Evolutionary conservation across 2,888 invertebrate species (phyloP), one percentile per base, ranked within the genome.

Genomic region (Octodonta nipae): DNA sequence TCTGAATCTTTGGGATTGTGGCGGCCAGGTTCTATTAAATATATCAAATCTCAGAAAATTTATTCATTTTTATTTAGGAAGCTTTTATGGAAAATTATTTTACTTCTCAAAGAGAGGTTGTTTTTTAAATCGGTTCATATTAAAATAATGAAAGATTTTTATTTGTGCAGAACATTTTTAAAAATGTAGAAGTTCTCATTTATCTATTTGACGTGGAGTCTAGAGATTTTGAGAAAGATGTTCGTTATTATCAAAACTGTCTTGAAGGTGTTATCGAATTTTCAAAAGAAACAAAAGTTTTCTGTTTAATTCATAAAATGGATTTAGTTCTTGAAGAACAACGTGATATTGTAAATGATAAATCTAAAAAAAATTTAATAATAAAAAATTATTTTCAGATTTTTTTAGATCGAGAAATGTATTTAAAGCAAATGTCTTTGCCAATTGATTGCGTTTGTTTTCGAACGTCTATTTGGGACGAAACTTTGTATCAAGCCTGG

Each of bases 11-110:
- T 98, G 98, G 98, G 98, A 98, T 57, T 98, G 98, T 54, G 98
- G 98, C 24, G 98, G 96, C n/a, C n/a, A n/a, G n/a, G n/a, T n/a
- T n/a, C n/a, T n/a, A n/a, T n/a, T n/a, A n/a, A n/a, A n/a, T n/a
- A n/a, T n/a, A n/a, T n/a, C n/a, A n/a, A n/a, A n/a, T n/a, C n/a
- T n/a, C n/a, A n/a, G n/a, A n/a, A n/a, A n/a, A n/a, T n/a, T n/a
- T n/a, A n/a, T n/a, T n/a, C n/a, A n/a, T n/a, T n/a, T n/a, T n/a
- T n/a, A n/a, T 0, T 98, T n/a, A 98, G 61, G 98, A 99, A 61
- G 93, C 95, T 0, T 98, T 98, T 61, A 98, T 98, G 98, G 96
- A 98, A 59, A 96, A 95, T 62, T 98, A 98, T 62, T 93, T 98
- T 65, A 88, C 88, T 1, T 91, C 92, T 32, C 98, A 99, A 57